Evolutionary conservation across 2,888 invertebrate species (phyloP), one percentile per base, ranked within the genome.

Genomic region (Cephus sareptanus): DNA sequence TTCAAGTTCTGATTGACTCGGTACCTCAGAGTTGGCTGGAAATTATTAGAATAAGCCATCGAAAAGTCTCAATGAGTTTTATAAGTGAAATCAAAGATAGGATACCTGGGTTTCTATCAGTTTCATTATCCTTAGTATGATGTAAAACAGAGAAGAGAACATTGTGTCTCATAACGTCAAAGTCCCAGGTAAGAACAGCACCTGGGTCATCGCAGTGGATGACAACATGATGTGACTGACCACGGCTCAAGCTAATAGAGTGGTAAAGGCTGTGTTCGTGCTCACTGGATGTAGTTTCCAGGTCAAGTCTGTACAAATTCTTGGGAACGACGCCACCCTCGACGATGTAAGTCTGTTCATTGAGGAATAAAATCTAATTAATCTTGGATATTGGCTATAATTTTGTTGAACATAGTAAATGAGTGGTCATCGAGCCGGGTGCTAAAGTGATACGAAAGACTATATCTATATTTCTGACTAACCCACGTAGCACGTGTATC

Each of bases 101-200:
- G 12, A 34, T 69, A 83, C 83, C 81, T 37, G 77, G 56, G 2
- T 69, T 71, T 34, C 73, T 75, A 30, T 81, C 79, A 40, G 23
- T 30, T 34, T 78, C 74, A 40, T 78, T 79, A 69, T 86, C 81
- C 73, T 79, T 84, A 6, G 85, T 84, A 68, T 93, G 93, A 75
- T 93, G 92, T 80, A 94, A 94, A 74, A 98, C 95, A 11, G 96
- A 95, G 92, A 98, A 98, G 81, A 95, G 94, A 85, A 98, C 95
- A 91, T 97, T 97, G 89, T 97, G 97, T 34, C 97, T 95, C 91
- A 98, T 93, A 76, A 98, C 97, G 93, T 98, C 98, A 92, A 98
- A 98, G 92, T 98, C 98, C 98, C 98, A 98, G 34, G 98, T 98
- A 73, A 98, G 93, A 80, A 98, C 98, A 91, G 97, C 96, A 85